Evolutionary conservation across 2,888 invertebrate genomes (phyloP).

Genomic region (Eubasilissa splendida): DNA sequence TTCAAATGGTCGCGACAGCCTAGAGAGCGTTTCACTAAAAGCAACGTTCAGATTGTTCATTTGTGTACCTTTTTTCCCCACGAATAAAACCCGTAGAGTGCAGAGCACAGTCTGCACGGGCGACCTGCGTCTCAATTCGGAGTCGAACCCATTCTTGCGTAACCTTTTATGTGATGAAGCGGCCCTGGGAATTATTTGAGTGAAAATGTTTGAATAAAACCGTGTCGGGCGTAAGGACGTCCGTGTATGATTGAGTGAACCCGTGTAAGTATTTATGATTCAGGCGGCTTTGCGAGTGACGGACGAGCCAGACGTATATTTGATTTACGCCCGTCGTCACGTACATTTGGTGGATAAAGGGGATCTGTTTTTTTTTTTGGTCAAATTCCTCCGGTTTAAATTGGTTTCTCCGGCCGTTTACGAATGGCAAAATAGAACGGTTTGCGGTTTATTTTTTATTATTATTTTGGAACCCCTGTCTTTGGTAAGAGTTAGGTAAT

Average conservation of each 20-base stretch:
- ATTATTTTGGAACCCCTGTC: too few species aligned
- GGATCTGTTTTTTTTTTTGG: too few species aligned
- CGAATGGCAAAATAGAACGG: too few species aligned
- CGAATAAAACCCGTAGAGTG: too few species aligned
- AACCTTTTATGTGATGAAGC: constrained; percentile 7
- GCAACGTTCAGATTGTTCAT: too few species aligned
- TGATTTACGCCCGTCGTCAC: constrained; percentile 7
- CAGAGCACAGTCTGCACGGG: not conserved
- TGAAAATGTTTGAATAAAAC: constrained; percentile 26
- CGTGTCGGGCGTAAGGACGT: not conserved
- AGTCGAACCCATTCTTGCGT: not conserved
- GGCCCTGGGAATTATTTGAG: constrained; percentile 17
- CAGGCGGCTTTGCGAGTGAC: not conserved
- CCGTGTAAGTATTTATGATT: constrained; percentile 15
- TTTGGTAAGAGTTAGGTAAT: too few species aligned
- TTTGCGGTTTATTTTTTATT: too few species aligned
- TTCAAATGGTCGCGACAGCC: too few species aligned
- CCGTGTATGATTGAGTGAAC: constrained; percentile 12
- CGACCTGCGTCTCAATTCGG: not conserved
- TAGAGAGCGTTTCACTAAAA: too few species aligned
- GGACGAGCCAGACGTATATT: not conserved
- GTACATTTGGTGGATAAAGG: not conserved
- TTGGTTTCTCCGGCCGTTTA: too few species aligned
- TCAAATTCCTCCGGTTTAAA: too few species aligned
- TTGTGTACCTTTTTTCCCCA: too few species aligned